Conservation (phyloP, 2,888 invertebrate species). For the Ischnus inquisitorius region DNA sequence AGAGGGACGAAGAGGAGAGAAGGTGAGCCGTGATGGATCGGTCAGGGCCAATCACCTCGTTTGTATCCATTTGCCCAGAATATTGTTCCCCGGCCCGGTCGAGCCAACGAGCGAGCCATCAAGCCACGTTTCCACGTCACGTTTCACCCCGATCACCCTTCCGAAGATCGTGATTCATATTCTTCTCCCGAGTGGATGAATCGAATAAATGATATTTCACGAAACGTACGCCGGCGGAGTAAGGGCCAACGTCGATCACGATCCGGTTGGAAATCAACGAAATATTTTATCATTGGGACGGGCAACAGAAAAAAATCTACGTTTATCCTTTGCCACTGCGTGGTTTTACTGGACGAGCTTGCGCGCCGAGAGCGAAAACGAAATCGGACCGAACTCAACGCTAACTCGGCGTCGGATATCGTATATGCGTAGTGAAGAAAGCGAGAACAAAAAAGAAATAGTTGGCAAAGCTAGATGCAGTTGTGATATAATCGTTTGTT, state of each 20-base stretch:
- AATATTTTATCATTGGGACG: constrained; percentile 10
- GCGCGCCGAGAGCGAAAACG: not conserved
- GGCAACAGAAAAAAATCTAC: not conserved
- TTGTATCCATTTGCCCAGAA: constrained; percentile 82
- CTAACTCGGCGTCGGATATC: constrained; percentile 38
- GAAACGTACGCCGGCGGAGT: constrained; percentile 21
- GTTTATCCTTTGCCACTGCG: not conserved
- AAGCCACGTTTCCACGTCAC: constrained; percentile 66
- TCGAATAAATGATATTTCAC: constrained; percentile 61
- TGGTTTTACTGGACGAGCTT: not conserved
- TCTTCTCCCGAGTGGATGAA: constrained; percentile 65
- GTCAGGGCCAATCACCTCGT: constrained; percentile 81
- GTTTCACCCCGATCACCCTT: constrained; percentile 66
- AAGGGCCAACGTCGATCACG: constrained; percentile 47
- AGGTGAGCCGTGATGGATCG: constrained; percentile 78
- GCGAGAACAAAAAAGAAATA: constrained; percentile 16
- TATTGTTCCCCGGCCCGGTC: constrained; percentile 76
- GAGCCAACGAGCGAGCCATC: constrained; percentile 65
- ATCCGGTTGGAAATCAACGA: constrained; percentile 25
- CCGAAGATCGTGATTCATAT: constrained; percentile 68
- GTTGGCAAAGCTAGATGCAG: constrained; percentile 22
- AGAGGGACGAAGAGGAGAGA: constrained; percentile 14
- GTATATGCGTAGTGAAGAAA: not conserved
- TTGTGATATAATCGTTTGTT: constrained; percentile 18
- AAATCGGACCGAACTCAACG: not conserved